Evolutionary conservation across 2,888 invertebrate genomes (phyloP).

Genomic region (Punctoribates punctum): DNA sequence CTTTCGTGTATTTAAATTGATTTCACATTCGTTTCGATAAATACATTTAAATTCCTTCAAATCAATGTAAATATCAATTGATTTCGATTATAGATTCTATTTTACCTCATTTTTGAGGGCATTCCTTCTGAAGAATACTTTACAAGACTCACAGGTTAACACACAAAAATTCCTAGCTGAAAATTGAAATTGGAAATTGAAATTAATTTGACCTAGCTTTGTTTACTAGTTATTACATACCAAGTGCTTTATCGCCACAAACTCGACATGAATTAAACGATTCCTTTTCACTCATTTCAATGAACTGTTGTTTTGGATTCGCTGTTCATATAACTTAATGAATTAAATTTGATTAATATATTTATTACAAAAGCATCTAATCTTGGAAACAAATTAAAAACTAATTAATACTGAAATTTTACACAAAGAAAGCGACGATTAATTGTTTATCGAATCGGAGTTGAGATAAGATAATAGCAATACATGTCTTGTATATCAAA

Average conservation of each 20-base stretch:
- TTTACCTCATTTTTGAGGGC: constrained; percentile 76
- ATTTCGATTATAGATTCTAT: not conserved
- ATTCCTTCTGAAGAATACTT: constrained; percentile 92
- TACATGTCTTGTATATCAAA: no score
- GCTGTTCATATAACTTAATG: no score
- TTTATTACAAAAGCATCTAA: no score
- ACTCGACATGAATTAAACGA: no score
- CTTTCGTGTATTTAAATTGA: constrained; percentile 82
- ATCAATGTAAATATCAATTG: not conserved
- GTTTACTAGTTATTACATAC: not conserved
- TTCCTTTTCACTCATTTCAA: no score
- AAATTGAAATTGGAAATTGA: not conserved
- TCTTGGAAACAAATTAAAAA: no score
- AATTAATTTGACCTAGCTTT: not conserved
- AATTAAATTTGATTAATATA: no score
- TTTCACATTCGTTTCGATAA: constrained; percentile 82
- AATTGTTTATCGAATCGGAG: no score
- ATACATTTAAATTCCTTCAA: constrained; percentile 80
- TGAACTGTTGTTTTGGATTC: no score
- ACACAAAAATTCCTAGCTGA: constrained; percentile 83
- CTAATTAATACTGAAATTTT: no score
- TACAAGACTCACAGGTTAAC: constrained; percentile 92
- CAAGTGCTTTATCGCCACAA: constrained; percentile 38
- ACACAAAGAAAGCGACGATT: no score
- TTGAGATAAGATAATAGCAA: no score